A percentile compares a stretch with the other conserved stretches of the same genome.
These are phyloP conservation scores for Pyrrhosoma nymphula DNA, from an alignment of 2,888 invertebrate species.

Conservation along the genomic window DNA sequence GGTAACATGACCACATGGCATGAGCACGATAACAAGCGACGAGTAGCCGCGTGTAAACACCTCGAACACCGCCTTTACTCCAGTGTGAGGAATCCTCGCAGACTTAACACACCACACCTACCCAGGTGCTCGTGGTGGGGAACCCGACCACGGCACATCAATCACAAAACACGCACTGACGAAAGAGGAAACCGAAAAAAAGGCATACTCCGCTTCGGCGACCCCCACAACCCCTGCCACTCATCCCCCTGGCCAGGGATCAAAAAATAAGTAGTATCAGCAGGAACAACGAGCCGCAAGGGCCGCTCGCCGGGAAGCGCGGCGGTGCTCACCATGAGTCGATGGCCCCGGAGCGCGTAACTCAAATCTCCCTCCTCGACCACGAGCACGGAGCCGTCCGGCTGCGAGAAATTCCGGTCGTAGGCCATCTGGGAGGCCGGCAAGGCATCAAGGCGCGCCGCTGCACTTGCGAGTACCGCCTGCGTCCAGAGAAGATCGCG, in stretches of 20 bases:
- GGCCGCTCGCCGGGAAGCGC: neutral
- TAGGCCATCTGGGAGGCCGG: neutral
- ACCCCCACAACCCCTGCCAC: neutral
- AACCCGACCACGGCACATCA: neutral
- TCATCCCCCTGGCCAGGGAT: neutral
- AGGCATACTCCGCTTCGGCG: neutral
- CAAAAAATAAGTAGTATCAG: neutral
- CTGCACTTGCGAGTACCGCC: neutral
- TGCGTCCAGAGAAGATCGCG: neutral
- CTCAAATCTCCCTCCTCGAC: conserved; percentile 39
- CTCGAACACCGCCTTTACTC: neutral
- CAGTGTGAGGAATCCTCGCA: neutral
- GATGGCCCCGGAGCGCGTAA: conserved; percentile 25
- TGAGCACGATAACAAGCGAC: neutral
- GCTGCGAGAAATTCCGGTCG: conserved; percentile 46
- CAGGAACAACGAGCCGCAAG: neutral
- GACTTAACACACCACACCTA: neutral
- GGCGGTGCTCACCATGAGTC: conserved; percentile 33
- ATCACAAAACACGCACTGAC: neutral
- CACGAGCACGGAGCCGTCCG: conserved; percentile 28
- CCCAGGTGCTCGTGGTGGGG: neutral
- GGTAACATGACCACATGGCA: neutral
- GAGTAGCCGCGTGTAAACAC: neutral
- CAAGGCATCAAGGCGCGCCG: neutral
- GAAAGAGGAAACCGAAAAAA: neutral